These are phyloP conservation scores for Anas platyrhynchos DNA, from an alignment of 2,113 vertebrate species.

Conservation along the genomic window DNA sequence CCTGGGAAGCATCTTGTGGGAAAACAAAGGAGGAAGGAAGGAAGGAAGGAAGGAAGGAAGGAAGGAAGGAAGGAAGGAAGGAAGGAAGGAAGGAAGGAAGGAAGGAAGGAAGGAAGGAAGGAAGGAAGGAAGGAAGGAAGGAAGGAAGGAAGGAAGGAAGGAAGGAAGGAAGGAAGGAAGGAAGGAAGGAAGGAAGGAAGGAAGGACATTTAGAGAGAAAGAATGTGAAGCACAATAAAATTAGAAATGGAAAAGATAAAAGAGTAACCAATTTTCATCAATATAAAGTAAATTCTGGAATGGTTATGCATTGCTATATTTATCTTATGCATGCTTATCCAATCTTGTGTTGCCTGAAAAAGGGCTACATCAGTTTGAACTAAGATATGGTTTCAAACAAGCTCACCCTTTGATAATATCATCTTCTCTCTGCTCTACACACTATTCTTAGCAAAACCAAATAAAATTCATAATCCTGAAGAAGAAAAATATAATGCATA, in stretches of 20 bases:
- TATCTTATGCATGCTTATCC: not conserved
- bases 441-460: not conserved
- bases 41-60: too few relatives aligned
- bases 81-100: too few relatives aligned
- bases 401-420: not conserved
- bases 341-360: not conserved
- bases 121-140: too few relatives aligned
- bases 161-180: too few relatives aligned
- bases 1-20: not conserved
- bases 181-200: not conserved
- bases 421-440: not conserved
- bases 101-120: not conserved
- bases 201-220: not conserved
- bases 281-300: not conserved
- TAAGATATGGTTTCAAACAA: not conserved
- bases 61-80: too few relatives aligned
- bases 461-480: accelerated
- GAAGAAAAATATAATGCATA: not conserved
- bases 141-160: too few relatives aligned
- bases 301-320: not conserved
- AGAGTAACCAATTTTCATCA: not conserved
- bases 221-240: not conserved
- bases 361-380: not conserved
- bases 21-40: not conserved
- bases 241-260: not conserved